Base-by-base conservation (phyloP, 2,888 invertebrate genomes). In the Beris morrisii region DNA sequence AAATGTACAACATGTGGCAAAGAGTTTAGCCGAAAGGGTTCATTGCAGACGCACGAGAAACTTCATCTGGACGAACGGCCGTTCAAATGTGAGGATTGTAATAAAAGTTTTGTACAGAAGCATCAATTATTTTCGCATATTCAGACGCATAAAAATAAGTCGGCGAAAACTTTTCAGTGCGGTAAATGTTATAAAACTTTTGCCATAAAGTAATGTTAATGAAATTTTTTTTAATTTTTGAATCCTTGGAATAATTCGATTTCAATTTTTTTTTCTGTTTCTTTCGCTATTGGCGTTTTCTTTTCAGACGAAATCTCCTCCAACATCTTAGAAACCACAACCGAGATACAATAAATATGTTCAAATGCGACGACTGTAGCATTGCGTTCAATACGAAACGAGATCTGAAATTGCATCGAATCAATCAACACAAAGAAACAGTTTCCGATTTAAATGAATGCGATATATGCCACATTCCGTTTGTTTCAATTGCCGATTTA, bases 181-280 rank as follows among this genome's bases (percentile, higher is more conserved):
- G 73, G 74, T 5, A 75, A 73, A 67, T 77, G 77, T 67, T 75
- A 73, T 48, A 77, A 76, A 71, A 75, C 74, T 63, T 77, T 76
- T 69, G 73, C 75, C 9, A 74, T 76, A 12, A 76, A 75, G 76
- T 77, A 73, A 69, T 72, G 68, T 44, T 46, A 28, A 61, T 48
- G 5, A 46, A 30, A 30, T 53, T 54, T 63, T 30, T 7, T 28
- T 64, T 44, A 44, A 54, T 9, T 45, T 54, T 50, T 32, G 32
- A 30, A 15, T 55, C 9, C 31, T 44, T 56, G 12, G 22, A 44
- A 15, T 57, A 13, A 13, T 43, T 57, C n/a, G 45, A 44, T 22
- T 45, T 12, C 5, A 22, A 38, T 56, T 53, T 53, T 53, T 13
- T 38, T 53, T 15, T 44, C 43, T 57, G 9, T 38, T 13, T 12